phyloP scores from a whole-genome alignment of 1,140 invertebrate genomes.

The Apis laboriosa region DNA sequence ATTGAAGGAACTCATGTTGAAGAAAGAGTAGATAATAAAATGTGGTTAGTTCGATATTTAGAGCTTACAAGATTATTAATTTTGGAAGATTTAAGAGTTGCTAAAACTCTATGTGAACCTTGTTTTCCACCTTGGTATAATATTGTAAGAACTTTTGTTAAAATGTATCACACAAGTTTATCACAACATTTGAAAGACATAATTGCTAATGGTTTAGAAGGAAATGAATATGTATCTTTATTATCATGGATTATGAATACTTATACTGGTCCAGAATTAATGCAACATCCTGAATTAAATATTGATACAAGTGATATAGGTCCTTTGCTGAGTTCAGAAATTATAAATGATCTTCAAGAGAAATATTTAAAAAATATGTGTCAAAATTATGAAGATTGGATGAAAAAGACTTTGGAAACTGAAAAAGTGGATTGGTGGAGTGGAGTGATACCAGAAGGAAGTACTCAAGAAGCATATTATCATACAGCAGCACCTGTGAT shows the following conservation, averaged over 20 bases:
- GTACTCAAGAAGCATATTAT: slow-evolving; percentile 90
- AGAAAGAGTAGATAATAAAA: slow-evolving; percentile 94
- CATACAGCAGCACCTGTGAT: slow-evolving; percentile 97
- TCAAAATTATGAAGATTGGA: slow-evolving; percentile 97
- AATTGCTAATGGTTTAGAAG: slow-evolving; percentile 92
- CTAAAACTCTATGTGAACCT: slow-evolving; percentile 94
- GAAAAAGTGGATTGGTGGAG: slow-evolving; percentile 94
- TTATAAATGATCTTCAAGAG: slow-evolving; percentile 89
- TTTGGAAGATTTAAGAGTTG: slow-evolving; percentile 94
- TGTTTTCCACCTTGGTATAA: slow-evolving; percentile 98
- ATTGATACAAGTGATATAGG: slow-evolving; percentile 87
- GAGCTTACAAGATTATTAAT: slow-evolving; percentile 93
- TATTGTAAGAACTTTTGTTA: slow-evolving; percentile 94
- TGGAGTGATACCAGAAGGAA: slow-evolving; percentile 88
- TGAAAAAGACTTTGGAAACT: slow-evolving; percentile 94
- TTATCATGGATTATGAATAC: slow-evolving; percentile 95
- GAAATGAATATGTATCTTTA: slow-evolving; percentile 97
- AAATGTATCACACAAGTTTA: slow-evolving; percentile 96
- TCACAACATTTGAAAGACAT: slow-evolving; percentile 94
- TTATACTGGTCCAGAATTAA: slow-evolving; percentile 91
- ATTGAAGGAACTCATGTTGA: slow-evolving; percentile 96
- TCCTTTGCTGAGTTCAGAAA: slow-evolving; percentile 88
- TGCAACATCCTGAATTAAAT: slow-evolving; percentile 93
- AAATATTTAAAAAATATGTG: slow-evolving; percentile 94
- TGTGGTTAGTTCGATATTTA: slow-evolving; percentile 94